Evolutionary conservation across 2,113 vertebrate genomes (phyloP).

Genomic region (Anser brachyrhynchus): DNA sequence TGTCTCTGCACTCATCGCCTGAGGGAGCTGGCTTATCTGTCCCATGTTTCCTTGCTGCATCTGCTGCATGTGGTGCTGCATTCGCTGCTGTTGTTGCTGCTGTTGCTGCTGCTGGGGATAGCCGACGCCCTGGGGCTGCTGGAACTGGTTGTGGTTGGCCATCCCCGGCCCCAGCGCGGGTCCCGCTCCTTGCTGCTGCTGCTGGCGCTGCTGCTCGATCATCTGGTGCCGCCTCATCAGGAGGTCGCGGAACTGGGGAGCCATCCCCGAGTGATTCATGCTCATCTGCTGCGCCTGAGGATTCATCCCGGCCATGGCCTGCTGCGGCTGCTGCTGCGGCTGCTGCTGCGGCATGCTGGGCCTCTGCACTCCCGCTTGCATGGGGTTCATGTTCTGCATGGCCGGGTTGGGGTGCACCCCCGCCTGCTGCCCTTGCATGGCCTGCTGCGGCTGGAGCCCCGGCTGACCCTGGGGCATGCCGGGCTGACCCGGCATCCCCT

Average conservation of each 20-base stretch:
- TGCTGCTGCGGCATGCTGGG: conserved; percentile 77
- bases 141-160: conserved; percentile 90
- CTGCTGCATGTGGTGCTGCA: conserved; percentile 85
- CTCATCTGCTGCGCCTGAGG: conserved; percentile 83
- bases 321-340: conserved; percentile 71
- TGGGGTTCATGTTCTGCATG: conserved; percentile 82
- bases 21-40: conserved; percentile 82
- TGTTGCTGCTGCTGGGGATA: conserved; percentile 80
- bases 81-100: conserved; percentile 83
- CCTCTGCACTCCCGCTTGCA: conserved; percentile 77
- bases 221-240: conserved; percentile 88
- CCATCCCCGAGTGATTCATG: conserved; percentile 83
- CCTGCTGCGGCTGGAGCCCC: conserved; percentile 70
- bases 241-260: conserved; percentile 88
- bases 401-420: conserved; percentile 76
- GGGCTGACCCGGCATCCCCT: conserved; percentile 76
- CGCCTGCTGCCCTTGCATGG: conserved; percentile 78
- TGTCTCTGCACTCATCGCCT: conserved; percentile 80
- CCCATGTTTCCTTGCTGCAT: conserved; percentile 84
- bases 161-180: conserved; percentile 74
- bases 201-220: conserved; percentile 83
- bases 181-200: conserved; percentile 76
- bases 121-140: conserved; percentile 85
- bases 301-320: conserved; percentile 79
- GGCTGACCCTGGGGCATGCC: conserved; percentile 78